Conservation (phyloP, 2,888 invertebrate genomes). For the Cryptocephalus moraei region DNA sequence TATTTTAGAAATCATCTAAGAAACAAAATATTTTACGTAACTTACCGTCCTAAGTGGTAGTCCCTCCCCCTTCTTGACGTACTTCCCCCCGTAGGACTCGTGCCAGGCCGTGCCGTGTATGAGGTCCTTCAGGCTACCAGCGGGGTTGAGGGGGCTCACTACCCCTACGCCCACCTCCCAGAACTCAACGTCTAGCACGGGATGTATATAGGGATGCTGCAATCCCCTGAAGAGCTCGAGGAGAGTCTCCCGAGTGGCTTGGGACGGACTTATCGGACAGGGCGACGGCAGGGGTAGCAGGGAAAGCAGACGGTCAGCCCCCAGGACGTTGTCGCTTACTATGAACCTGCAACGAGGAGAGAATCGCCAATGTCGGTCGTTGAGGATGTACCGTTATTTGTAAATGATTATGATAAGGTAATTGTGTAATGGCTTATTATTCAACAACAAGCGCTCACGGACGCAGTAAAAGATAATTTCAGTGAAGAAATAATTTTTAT, state of each 20-base stretch:
- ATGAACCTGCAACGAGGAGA: constrained; percentile 46
- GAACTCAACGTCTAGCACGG: constrained; percentile 78
- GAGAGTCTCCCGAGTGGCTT: constrained; percentile 56
- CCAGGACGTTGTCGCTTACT: constrained; percentile 70
- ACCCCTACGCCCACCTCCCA: constrained; percentile 57
- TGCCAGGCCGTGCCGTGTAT: constrained; percentile 60
- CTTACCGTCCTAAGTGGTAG: constrained; percentile 30
- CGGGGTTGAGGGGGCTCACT: constrained; percentile 72
- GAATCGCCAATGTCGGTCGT: no score
- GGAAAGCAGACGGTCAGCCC: constrained; percentile 67
- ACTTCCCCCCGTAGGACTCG: constrained; percentile 39
- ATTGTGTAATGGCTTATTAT: no score
- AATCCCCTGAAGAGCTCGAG: constrained; percentile 74
- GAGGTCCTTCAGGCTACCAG: constrained; percentile 81
- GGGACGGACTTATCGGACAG: constrained; percentile 53
- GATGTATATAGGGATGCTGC: constrained; percentile 89
- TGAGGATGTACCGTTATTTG: no score
- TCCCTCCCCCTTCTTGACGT: constrained; percentile 26
- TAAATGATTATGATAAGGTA: no score
- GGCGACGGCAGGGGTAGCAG: constrained; percentile 55
- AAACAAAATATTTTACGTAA: background rate
- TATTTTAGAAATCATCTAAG: no score
- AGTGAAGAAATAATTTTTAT: no score
- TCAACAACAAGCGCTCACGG: no score
- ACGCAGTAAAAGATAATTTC: no score